Evolutionary conservation across 2,113 vertebrate genomes (phyloP).

Genomic region (Eulemur rufifrons): DNA sequence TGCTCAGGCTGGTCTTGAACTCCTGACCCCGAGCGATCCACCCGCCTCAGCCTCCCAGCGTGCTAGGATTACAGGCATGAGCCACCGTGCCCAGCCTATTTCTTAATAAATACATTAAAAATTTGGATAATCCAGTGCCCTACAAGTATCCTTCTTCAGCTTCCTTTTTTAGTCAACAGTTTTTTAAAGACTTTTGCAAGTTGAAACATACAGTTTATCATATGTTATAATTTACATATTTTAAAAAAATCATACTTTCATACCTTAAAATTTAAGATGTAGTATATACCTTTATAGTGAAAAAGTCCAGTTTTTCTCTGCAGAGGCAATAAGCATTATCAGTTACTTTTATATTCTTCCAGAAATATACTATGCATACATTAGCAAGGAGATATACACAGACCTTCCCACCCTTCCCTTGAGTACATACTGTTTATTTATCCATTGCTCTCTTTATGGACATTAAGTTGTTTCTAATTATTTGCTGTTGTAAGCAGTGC

Average conservation of each 20-base stretch:
- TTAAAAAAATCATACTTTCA: neutral
- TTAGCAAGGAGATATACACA: neutral
- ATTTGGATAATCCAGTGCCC: neutral
- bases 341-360: neutral
- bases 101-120: neutral
- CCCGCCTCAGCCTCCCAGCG: too few species aligned
- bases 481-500: neutral
- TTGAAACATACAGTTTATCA: neutral
- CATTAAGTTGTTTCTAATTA: neutral
- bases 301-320: neutral
- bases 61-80: too few species aligned
- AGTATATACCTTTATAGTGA: neutral
- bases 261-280: neutral
- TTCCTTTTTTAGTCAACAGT: neutral
- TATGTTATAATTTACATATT: neutral
- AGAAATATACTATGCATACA: neutral
- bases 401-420: neutral
- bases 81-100: neutral
- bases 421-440: neutral
- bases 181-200: neutral
- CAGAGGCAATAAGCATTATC: neutral
- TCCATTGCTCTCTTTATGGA: neutral
- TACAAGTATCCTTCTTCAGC: neutral
- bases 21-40: too few species aligned
- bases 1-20: too few species aligned